Conservation (phyloP, 1,140 invertebrate genomes). For the Anthonomus grandis region DNA sequence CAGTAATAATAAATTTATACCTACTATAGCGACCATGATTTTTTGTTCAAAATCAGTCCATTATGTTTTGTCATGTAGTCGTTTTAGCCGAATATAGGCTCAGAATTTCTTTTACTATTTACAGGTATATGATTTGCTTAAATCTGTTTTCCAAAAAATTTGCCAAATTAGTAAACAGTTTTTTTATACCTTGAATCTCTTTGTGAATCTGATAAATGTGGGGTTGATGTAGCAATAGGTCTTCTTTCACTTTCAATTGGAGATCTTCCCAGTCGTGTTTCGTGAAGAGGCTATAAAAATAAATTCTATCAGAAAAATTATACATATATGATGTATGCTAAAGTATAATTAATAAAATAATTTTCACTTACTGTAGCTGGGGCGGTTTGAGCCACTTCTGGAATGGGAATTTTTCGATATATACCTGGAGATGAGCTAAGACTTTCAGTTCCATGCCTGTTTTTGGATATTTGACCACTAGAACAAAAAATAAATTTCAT, state of each 20-base stretch:
- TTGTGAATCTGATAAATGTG: slow-evolving; percentile 48
- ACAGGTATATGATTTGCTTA: no score
- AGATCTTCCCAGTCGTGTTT: slow-evolving; percentile 44
- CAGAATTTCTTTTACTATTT: no score
- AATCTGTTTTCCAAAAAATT: no score
- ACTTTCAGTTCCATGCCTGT: slow-evolving; percentile 42
- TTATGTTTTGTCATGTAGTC: no score
- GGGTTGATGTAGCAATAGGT: slow-evolving; percentile 56
- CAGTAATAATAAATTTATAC: no score
- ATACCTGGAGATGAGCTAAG: slow-evolving; percentile 44
- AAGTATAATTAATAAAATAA: no score
- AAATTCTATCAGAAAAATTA: slow-evolving; percentile 1
- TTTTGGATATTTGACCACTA: slow-evolving; percentile 48
- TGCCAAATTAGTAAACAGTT: no score
- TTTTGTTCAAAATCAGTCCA: no score
- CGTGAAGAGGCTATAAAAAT: slow-evolving; percentile 41
- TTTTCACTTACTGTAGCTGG: slow-evolving; percentile 49
- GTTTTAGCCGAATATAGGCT: no score
- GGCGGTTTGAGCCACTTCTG: slow-evolving; percentile 48
- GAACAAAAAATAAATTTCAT: slow-evolving; percentile 35
- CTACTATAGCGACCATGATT: no score
- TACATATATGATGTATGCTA: no score
- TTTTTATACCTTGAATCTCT: slow-evolving; percentile 40
- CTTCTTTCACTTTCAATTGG: slow-evolving; percentile 50
- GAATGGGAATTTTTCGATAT: slow-evolving; percentile 42